Evolutionary conservation across 2,113 vertebrate species (phyloP), one percentile per base, ranked within the genome.

Genomic region (Barnardius zonarius): DNA sequence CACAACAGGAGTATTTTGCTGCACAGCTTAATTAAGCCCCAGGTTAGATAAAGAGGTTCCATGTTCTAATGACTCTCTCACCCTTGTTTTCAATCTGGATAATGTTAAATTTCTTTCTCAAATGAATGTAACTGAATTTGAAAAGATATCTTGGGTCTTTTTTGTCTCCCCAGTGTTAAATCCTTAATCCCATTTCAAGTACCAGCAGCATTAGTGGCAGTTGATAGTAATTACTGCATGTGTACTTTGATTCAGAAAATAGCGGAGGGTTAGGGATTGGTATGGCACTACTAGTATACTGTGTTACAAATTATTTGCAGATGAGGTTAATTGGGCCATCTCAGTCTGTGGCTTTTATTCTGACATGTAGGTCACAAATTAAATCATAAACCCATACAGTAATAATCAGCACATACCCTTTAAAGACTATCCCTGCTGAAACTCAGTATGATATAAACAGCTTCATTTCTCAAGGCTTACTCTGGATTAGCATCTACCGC

Each of bases 251-350:
- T 93, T 80, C 30, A 86, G 70, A 46, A 81, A 84, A 87, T 94
- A 28, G 11, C 66, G 83, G 79, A 88, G 48, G 84, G 93, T 91
- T 87, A 92, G 69, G 57, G 79, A 55, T 49, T 84, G 84, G 33
- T 94, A 75, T 94, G 61, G 28, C 35, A 55, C 63, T 70, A 17
- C 10, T 41, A 73, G 28, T 73, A 23, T 73, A 57, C 90, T 63
- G 75, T 41, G 25, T 17, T 87, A 72, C 10, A 93, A 94, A 94
- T 96, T 63, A 95, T 90, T 92, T 97, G 91, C 84, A 89, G 86
- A 78, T 90, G 63, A 83, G 75, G 88, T 86, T 96, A 96, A 96
- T 90, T 93, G 91, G 93, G 68, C 49, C 81, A 88, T 77, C 88
- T 87, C 74, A 59, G 74, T 92, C 31, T 31, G 18, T 49, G 43